phyloP scores from a whole-genome alignment of 2,797 vertebrate species.

The Sebastes vulpes region DNA sequence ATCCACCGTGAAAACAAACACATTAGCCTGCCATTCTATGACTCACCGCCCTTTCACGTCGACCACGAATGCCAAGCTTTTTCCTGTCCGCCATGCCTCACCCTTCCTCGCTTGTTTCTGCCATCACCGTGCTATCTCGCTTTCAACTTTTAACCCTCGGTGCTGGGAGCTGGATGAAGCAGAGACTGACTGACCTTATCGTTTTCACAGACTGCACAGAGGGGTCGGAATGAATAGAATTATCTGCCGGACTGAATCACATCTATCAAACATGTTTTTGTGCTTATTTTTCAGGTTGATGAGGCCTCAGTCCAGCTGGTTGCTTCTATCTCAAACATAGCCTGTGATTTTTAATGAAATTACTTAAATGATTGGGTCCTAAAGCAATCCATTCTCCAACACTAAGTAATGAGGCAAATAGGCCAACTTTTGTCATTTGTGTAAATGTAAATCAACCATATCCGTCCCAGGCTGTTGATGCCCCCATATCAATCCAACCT shows the following conservation, averaged over 20 bases:
- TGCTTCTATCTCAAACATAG: background rate
- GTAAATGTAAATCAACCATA: background rate
- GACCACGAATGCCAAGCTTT: conserved; percentile 30
- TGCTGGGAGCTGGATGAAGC: background rate
- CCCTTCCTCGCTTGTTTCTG: conserved; percentile 56
- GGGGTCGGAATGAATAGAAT: background rate
- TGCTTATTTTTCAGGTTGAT: background rate
- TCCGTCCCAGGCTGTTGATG: background rate
- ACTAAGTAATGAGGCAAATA: background rate
- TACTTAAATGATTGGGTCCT: background rate
- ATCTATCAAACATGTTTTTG: background rate
- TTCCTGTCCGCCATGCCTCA: conserved; percentile 59
- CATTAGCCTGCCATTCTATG: conserved; percentile 48
- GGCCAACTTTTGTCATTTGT: background rate
- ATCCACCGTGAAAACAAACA: conserved; percentile 70
- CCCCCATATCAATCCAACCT: background rate
- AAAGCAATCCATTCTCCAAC: background rate
- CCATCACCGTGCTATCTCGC: conserved; percentile 48
- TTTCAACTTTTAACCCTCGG: conserved; percentile 59
- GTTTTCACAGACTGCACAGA: background rate
- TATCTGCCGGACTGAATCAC: background rate
- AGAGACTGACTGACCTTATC: background rate
- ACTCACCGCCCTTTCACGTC: conserved; percentile 59
- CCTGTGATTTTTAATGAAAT: background rate
- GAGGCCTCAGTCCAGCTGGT: background rate